Percentiles rank a stretch among this genome's conserved stretches.
phyloP scores from a whole-genome alignment of 2,113 vertebrate genomes.

The Colaptes auratus region DNA sequence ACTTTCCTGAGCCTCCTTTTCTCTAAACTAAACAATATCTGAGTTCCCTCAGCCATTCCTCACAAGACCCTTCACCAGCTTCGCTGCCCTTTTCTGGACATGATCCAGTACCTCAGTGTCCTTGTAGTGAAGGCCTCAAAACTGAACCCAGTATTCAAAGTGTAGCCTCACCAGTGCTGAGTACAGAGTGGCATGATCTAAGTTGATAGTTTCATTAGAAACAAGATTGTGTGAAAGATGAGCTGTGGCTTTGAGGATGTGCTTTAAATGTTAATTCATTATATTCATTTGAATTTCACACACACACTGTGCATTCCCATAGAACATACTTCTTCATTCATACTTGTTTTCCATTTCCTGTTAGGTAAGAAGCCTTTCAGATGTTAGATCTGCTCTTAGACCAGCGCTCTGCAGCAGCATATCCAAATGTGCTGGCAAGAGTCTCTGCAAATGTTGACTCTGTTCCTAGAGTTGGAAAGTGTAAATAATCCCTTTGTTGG shows the following conservation, averaged over 20 bases:
- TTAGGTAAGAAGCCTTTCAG: slow-evolving; percentile 77
- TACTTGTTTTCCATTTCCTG: background rate
- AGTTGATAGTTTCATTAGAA: background rate
- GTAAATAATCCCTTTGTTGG: background rate
- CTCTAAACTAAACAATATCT: too few species aligned
- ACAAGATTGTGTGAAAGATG: background rate
- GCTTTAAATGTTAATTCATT: background rate
- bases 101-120: too few species aligned
- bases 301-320: background rate
- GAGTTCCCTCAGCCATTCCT: too few species aligned
- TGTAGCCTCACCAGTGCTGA: too few species aligned
- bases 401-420: slow-evolving; percentile 73
- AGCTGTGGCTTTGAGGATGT: background rate
- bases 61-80: too few species aligned
- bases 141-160: too few species aligned
- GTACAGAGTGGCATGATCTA: background rate
- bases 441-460: slow-evolving; percentile 66
- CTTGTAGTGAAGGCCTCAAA: too few species aligned
- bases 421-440: slow-evolving; percentile 65
- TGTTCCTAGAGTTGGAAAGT: slow-evolving; percentile 75
- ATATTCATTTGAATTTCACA: background rate
- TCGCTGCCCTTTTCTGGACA: too few species aligned
- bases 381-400: slow-evolving; percentile 72
- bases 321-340: background rate
- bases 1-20: too few species aligned